A percentile compares a stretch with the other conserved stretches of the same genome.
Conservation (phyloP, 2,888 invertebrate species). For the Nematopogon swammerdamellus region DNA sequence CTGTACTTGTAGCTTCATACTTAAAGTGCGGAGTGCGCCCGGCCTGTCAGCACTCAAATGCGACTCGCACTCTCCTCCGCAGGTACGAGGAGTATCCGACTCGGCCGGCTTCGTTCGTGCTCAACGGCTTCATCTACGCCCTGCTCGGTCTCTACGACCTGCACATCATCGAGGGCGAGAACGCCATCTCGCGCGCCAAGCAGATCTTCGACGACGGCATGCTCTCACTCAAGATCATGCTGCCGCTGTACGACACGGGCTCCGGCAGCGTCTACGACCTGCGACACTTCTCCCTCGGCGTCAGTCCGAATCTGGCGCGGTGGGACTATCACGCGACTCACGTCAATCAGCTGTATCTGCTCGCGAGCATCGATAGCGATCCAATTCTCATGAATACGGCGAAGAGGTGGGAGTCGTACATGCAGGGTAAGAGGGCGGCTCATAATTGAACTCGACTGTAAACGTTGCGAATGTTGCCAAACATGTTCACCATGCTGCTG, state of each 20-base stretch:
- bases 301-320: constrained; percentile 90
- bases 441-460: constrained; percentile 70
- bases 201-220: constrained; percentile 81
- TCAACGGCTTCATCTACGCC: constrained; percentile 98
- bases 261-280: constrained; percentile 95
- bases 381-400: constrained; percentile 80
- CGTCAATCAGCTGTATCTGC: constrained; percentile 88
- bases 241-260: constrained; percentile 92
- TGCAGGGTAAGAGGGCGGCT: constrained; percentile 90
- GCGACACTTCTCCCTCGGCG: constrained; percentile 85
- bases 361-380: constrained; percentile 83
- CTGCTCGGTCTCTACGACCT: constrained; percentile 94
- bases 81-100: constrained; percentile 99
- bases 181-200: constrained; percentile 67
- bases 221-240: constrained; percentile 79
- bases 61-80: too few species aligned
- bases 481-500: too few species aligned
- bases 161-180: constrained; percentile 72
- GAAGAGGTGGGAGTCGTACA: constrained; percentile 91
- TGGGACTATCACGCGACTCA: constrained; percentile 99
- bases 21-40: too few species aligned
- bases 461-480: neutral
- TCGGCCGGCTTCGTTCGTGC: constrained; percentile 87
- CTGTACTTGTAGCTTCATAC: too few species aligned
- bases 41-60: too few species aligned